Evolutionary conservation across 2,888 invertebrate species (phyloP).

Genomic region (Pediacus dermestoides): DNA sequence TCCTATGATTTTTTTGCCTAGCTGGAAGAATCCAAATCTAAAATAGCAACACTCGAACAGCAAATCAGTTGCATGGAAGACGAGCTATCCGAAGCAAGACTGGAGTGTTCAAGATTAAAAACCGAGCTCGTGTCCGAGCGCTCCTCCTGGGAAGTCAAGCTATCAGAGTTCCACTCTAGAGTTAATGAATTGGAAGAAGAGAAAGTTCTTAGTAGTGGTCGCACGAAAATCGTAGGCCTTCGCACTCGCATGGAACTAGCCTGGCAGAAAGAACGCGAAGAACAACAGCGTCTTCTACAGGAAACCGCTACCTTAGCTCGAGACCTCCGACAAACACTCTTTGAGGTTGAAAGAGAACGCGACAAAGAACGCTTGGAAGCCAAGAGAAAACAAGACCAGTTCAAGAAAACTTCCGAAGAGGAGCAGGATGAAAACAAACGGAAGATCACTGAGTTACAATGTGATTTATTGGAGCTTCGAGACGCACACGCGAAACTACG

Average conservation of each 20-base stretch:
- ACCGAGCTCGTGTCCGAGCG: slow-evolving; percentile 88
- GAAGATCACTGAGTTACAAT: slow-evolving; percentile 78
- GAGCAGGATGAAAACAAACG: slow-evolving; percentile 86
- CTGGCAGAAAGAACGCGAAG: slow-evolving; percentile 92
- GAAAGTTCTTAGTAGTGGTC: slow-evolving; percentile 73
- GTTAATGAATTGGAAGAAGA: slow-evolving; percentile 89
- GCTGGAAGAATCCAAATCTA: slow-evolving; percentile 68
- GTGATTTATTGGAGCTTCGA: slow-evolving; percentile 80
- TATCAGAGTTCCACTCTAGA: slow-evolving; percentile 84
- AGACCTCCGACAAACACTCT: slow-evolving; percentile 81
- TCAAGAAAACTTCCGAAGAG: slow-evolving; percentile 80
- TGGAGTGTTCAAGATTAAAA: slow-evolving; percentile 78
- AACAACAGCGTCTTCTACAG: slow-evolving; percentile 83
- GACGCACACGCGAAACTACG: slow-evolving; percentile 89
- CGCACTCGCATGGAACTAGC: slow-evolving; percentile 86
- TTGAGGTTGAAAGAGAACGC: slow-evolving; percentile 85
- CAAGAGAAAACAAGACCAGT: slow-evolving; percentile 79
- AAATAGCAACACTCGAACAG: slow-evolving; percentile 73
- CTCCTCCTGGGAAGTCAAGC: slow-evolving; percentile 79
- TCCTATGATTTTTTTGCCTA: slow-evolving; percentile 31
- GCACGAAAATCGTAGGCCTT: slow-evolving; percentile 80
- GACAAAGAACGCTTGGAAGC: slow-evolving; percentile 85
- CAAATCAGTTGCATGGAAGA: slow-evolving; percentile 84
- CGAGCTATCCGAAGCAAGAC: slow-evolving; percentile 78
- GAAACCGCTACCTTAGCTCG: slow-evolving; percentile 87